A percentile compares a stretch with the other conserved stretches of the same genome.
Evolutionary conservation across 1,140 invertebrate species (phyloP).

Genomic region (Arctopsyche grandis): DNA sequence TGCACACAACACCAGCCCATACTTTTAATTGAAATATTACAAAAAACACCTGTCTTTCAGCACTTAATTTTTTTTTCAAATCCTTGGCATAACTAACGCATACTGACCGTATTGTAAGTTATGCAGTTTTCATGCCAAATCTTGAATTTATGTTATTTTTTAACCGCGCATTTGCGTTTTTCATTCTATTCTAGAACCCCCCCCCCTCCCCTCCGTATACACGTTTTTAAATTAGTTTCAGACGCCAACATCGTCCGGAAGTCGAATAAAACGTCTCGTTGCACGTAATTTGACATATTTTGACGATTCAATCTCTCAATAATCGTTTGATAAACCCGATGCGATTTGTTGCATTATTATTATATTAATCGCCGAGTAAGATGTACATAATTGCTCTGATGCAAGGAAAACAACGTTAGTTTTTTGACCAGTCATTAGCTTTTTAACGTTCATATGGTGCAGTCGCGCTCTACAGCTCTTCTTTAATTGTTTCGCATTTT

Average conservation of each 20-base stretch:
- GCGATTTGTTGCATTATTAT: too few relatives aligned
- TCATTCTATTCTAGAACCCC: conserved; percentile 9
- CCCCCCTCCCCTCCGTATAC: too few relatives aligned
- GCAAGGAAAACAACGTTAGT: not conserved
- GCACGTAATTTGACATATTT: not conserved
- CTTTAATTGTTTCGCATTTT: not conserved
- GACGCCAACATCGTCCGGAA: not conserved
- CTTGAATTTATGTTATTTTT: conserved; percentile 5
- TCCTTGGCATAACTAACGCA: conserved; percentile 17
- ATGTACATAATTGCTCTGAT: not conserved
- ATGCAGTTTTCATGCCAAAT: conserved; percentile 25
- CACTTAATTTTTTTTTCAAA: not conserved
- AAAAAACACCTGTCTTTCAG: not conserved
- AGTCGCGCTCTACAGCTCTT: not conserved
- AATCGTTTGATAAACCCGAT: too few relatives aligned
- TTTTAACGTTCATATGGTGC: not conserved
- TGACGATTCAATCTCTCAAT: not conserved
- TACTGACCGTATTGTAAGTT: conserved; percentile 9
- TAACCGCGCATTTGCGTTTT: not conserved
- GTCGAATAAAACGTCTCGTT: too few relatives aligned
- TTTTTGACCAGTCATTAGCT: not conserved
- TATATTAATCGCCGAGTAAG: too few relatives aligned
- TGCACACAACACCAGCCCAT: too few relatives aligned
- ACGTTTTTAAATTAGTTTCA: not conserved
- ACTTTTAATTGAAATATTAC: too few relatives aligned